Conservation (phyloP, 2,888 invertebrate species). For the Spodoptera picta region DNA sequence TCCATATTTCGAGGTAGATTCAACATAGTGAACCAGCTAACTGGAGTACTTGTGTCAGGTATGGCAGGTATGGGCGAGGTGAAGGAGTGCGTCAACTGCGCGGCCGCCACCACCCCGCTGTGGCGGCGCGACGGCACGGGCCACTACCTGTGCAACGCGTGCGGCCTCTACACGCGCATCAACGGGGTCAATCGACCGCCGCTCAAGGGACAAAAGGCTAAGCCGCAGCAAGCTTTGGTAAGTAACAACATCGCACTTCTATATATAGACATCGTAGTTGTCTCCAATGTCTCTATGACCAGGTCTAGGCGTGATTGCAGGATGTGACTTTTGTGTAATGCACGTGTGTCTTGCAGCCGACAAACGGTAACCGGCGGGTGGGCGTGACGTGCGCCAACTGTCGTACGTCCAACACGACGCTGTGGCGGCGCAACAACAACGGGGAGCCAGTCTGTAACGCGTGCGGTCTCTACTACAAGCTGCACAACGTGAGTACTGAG, state of each 20-base stretch:
- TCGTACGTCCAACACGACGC: slow-evolving; percentile 96
- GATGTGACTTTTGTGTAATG: background rate
- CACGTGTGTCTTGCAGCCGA: slow-evolving; percentile 70
- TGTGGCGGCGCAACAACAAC: slow-evolving; percentile 97
- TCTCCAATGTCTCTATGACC: no score
- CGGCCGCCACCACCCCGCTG: slow-evolving; percentile 96
- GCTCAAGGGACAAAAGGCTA: slow-evolving; percentile 90
- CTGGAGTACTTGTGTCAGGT: slow-evolving; percentile 55
- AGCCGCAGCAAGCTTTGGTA: slow-evolving; percentile 89
- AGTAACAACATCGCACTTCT: slow-evolving; percentile 5
- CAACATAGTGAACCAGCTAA: slow-evolving; percentile 1
- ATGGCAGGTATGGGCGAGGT: slow-evolving; percentile 89
- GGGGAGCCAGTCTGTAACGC: slow-evolving; percentile 99
- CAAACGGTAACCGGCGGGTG: slow-evolving; percentile 90
- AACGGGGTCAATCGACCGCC: slow-evolving; percentile 93
- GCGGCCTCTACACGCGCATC: slow-evolving; percentile 97
- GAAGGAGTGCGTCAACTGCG: slow-evolving; percentile 98
- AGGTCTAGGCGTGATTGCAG: no score
- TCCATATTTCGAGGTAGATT: no score
- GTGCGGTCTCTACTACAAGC: slow-evolving; percentile 98
- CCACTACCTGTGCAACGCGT: slow-evolving; percentile 99
- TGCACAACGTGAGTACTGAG: slow-evolving; percentile 91
- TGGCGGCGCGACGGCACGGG: slow-evolving; percentile 99
- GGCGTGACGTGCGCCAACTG: slow-evolving; percentile 98
- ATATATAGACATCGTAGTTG: no score